Conservation (phyloP, 2,888 invertebrate genomes). For the Drosophila demipolita region DNA sequence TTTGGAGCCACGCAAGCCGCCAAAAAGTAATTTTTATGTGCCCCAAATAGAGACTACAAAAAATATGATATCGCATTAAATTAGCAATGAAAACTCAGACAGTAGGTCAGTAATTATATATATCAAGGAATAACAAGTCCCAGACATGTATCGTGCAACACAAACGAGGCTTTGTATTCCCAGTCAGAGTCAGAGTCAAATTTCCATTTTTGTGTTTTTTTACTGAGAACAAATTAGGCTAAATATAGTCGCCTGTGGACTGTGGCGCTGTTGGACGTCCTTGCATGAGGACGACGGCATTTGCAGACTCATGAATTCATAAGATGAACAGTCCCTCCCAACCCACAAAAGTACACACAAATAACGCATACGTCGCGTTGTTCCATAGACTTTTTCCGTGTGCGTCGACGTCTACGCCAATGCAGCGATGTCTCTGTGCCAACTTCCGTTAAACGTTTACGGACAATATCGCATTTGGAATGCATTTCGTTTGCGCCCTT, state of each 20-base stretch:
- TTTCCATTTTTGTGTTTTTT: constrained; percentile 24
- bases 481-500: constrained; percentile 62
- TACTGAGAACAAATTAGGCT: constrained; percentile 50
- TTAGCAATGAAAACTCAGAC: constrained; percentile 39
- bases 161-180: not conserved
- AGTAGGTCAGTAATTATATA: constrained; percentile 1
- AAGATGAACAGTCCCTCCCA: constrained; percentile 2
- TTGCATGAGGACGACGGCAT: constrained; percentile 49
- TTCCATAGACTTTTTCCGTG: not conserved
- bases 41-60: constrained; percentile 15
- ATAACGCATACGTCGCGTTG: constrained; percentile 64
- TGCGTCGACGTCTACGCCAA: not conserved
- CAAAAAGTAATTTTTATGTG: constrained; percentile 55
- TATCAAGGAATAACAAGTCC: constrained; percentile 40
- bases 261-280: constrained; percentile 49
- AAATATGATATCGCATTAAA: constrained; percentile 45
- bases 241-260: constrained; percentile 63
- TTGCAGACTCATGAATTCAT: constrained; percentile 35
- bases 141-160: constrained; percentile 19
- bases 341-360: constrained; percentile 26
- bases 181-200: constrained; percentile 6
- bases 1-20: constrained; percentile 39
- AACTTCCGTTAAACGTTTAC: constrained; percentile 62
- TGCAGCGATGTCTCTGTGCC: constrained; percentile 29
- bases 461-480: constrained; percentile 73